A percentile compares a stretch with the other conserved stretches of the same genome.
These are phyloP conservation scores for Eilema griseolum DNA, from an alignment of 2,888 invertebrate genomes.

Conservation along the genomic window DNA sequence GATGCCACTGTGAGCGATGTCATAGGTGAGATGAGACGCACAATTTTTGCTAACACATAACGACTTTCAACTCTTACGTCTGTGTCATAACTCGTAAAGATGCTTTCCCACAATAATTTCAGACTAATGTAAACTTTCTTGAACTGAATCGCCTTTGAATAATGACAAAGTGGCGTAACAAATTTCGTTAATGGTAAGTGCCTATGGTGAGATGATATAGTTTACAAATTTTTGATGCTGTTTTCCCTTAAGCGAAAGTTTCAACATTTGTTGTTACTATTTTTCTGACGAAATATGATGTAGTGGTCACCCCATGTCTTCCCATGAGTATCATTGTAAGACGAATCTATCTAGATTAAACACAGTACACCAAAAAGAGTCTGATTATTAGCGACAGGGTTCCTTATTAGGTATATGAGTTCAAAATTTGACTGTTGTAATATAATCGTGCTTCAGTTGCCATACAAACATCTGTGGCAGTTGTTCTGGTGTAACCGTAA, in stretches of 20 bases:
- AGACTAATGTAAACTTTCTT: conserved; percentile 25
- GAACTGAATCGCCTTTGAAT: conserved; percentile 18
- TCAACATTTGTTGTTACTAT: neutral
- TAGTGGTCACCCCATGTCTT: no score
- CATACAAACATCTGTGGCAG: no score
- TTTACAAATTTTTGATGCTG: neutral
- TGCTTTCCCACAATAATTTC: conserved; percentile 28
- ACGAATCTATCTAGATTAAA: no score
- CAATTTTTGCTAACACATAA: conserved; percentile 23
- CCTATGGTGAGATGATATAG: neutral
- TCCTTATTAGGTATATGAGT: neutral
- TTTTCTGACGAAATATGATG: neutral
- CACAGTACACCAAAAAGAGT: neutral
- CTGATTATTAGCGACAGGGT: neutral
- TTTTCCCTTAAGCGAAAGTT: neutral
- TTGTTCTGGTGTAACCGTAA: no score
- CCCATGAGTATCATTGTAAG: no score
- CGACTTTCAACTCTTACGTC: conserved; percentile 3
- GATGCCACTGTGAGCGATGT: conserved; percentile 98
- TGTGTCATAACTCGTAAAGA: conserved; percentile 16
- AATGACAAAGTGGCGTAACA: conserved; percentile 20
- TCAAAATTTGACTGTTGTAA: no score
- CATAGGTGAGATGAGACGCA: conserved; percentile 88
- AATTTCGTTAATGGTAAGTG: neutral
- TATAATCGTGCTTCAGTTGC: no score